These are phyloP conservation scores for Fulmarus glacialis DNA, from an alignment of 2,113 vertebrate species.

Conservation along the genomic window DNA sequence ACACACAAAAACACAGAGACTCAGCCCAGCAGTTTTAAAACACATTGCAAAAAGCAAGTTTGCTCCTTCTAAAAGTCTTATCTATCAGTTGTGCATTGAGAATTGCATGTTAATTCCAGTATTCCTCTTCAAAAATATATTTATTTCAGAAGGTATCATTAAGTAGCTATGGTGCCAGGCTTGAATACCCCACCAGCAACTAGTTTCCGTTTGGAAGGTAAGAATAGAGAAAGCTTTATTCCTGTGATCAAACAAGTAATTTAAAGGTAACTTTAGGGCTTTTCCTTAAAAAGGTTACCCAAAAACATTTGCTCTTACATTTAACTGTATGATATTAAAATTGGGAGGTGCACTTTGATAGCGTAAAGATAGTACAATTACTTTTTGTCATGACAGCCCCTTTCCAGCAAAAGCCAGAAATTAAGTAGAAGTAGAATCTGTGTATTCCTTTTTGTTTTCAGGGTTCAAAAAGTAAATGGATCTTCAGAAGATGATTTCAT, in stretches of 20 bases:
- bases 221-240: not conserved
- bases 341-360: not conserved
- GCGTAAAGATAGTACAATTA: fast-evolving
- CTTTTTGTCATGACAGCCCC: not conserved
- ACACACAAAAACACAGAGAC: not conserved
- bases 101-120: not conserved
- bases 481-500: conserved; percentile 77
- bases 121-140: not conserved
- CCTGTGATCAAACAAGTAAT: not conserved
- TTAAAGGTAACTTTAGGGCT: not conserved
- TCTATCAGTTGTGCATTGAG: not conserved
- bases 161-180: not conserved
- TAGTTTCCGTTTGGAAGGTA: not conserved
- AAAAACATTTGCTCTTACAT: not conserved
- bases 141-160: not conserved
- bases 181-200: not conserved
- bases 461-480: conserved; percentile 54
- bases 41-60: not conserved
- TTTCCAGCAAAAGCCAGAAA: not conserved
- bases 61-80: not conserved
- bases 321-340: not conserved
- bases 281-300: not conserved
- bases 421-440: not conserved
- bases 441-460: not conserved
- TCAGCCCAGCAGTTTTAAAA: not conserved